Base-by-base conservation (phyloP, 37 sponge, comb jelly and placozoan species). In the Chondrosia reniformis region DNA sequence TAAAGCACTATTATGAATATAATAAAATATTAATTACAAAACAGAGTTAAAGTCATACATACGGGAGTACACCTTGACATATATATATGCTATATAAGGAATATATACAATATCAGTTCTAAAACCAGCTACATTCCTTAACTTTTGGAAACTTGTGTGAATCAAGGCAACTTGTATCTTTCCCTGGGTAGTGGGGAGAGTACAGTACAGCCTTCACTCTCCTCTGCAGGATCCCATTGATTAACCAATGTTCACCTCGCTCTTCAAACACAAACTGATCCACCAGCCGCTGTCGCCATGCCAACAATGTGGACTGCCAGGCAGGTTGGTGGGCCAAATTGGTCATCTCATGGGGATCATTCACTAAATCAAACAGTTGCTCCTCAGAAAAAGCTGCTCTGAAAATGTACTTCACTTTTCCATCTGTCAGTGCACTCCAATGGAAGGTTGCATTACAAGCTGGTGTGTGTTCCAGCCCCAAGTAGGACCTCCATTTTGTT, bases 381-480 rank as follows among this genome's bases (percentile, higher is more conserved):
- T 89, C 89, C 46, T 74, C 69, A 27, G 58, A 52, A 75, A 65
- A 89, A 34, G 80, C 84, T 19, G 89, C 89, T 8, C 46, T 45
- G 46, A 80, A 89, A 0, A 89, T 66, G 78, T 89, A 89, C 63
- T 89, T 89, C 40, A 55, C 63, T 4, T 84, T 61, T 27, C 89
- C 89, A 76, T 89, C 81, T 32, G 85, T 84, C 3, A 80, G 62
- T 24, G 81, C 84, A 69, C 84, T 89, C 89, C 89, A 89, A 38
- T 89, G 89, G 39, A 80, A 85, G 2, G 89, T 89, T 8, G 52
- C 74, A 56, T 89, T 89, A 38, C 86, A 89, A 33, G 80, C 66
- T 13, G 81, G 55, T 36, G 31, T 80, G 55, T 89, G 89, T 64
- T 89, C 89, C 72, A 89, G 55, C 52, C 84, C 89, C 46, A 85